Evolutionary conservation across 2,113 vertebrate species (phyloP).

Genomic region (Vulpes vulpes): DNA sequence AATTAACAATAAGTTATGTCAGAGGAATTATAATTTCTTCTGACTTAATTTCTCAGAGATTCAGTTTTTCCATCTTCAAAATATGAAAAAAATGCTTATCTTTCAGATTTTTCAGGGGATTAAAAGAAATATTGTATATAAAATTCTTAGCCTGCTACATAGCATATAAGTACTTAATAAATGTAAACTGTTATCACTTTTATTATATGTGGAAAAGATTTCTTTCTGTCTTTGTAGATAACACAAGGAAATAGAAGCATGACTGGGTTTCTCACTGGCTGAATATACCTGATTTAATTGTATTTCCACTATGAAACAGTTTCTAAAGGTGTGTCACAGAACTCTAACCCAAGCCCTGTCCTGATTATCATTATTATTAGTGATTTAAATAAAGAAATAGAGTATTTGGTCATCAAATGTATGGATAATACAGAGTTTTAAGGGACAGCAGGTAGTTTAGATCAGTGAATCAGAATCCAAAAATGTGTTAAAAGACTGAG

Average conservation of each 20-base stretch:
- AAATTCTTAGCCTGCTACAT: neutral
- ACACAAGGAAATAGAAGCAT: neutral
- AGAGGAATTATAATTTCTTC: neutral
- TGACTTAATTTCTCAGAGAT: neutral
- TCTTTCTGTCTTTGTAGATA: slow-evolving; percentile 25
- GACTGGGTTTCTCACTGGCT: neutral
- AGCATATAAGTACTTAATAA: neutral
- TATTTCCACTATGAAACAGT: neutral
- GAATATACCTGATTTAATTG: neutral
- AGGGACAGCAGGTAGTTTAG: neutral
- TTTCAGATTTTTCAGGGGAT: neutral
- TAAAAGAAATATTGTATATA: neutral
- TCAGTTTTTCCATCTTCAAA: slow-evolving; percentile 30
- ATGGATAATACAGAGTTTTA: neutral
- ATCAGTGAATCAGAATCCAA: slow-evolving; percentile 6
- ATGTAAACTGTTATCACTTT: neutral
- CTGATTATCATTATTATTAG: neutral
- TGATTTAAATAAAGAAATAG: slow-evolving; percentile 16
- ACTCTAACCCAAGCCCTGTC: neutral
- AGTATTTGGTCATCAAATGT: neutral
- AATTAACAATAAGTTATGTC: neutral
- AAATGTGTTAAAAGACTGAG: neutral
- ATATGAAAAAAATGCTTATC: neutral
- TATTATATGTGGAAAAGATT: neutral
- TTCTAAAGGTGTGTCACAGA: neutral